phyloP scores from a whole-genome alignment of 2,113 vertebrate genomes.

The Nesogale talazaci region DNA sequence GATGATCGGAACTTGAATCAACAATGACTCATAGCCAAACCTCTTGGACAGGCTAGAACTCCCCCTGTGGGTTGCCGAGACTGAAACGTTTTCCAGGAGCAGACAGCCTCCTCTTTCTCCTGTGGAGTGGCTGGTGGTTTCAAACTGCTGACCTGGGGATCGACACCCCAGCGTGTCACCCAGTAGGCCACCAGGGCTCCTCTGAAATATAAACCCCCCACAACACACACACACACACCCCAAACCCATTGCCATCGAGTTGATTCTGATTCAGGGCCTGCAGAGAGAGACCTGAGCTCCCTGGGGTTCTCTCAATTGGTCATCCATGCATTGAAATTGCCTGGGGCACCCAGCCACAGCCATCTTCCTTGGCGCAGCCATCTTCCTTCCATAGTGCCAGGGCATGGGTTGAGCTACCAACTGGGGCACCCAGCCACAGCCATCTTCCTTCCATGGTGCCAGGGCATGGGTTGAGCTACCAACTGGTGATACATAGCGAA shows the following conservation, averaged over 20 bases:
- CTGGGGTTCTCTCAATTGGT: background rate
- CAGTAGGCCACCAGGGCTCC: too few relatives aligned
- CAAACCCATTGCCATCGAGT: background rate
- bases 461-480: too few relatives aligned
- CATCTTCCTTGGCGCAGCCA: background rate
- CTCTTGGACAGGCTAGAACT: too few relatives aligned
- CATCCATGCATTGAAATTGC: background rate
- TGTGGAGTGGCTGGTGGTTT: too few relatives aligned
- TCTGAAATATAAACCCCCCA: too few relatives aligned
- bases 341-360: background rate
- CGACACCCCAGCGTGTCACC: too few relatives aligned
- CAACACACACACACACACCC: background rate
- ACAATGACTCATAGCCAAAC: too few relatives aligned
- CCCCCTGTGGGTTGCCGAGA: too few relatives aligned
- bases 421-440: background rate
- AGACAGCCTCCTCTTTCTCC: too few relatives aligned
- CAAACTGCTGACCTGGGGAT: too few relatives aligned
- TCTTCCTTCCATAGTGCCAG: background rate
- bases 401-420: background rate
- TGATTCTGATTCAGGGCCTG: background rate
- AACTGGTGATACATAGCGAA: background rate
- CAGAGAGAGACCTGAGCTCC: background rate
- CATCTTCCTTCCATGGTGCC: background rate
- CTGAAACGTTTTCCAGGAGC: too few relatives aligned
- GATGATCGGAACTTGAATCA: too few relatives aligned